Conservation (phyloP, 1,140 invertebrate genomes). For the Leptopilina boulardi region DNA sequence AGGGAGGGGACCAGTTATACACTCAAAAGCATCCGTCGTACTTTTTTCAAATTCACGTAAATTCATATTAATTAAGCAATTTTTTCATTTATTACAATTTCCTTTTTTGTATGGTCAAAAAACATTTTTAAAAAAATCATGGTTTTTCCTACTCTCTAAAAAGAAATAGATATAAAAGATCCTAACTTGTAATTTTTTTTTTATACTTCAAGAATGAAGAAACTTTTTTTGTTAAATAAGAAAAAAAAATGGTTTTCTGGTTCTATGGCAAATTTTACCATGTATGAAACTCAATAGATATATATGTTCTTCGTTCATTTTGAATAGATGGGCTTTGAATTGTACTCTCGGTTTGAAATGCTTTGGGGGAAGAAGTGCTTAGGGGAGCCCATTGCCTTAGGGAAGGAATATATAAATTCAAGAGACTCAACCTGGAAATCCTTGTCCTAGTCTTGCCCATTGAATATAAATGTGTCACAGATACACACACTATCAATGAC, state of each 20-base stretch:
- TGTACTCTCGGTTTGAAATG: slow-evolving; percentile 3
- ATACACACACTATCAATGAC: not conserved
- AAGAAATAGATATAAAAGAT: too few relatives aligned
- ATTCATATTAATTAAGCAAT: too few relatives aligned
- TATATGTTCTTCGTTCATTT: not conserved
- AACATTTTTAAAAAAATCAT: too few relatives aligned
- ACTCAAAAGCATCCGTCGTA: not conserved
- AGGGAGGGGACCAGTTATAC: not conserved
- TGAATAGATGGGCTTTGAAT: slow-evolving; percentile 17
- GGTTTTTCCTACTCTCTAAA: too few relatives aligned
- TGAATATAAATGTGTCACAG: slow-evolving; percentile 3
- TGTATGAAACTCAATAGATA: not conserved
- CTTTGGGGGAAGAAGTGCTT: not conserved
- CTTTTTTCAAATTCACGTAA: too few relatives aligned
- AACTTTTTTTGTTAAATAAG: not conserved
- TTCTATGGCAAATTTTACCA: not conserved
- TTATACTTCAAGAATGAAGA: too few relatives aligned
- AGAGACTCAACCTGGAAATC: slow-evolving; percentile 13
- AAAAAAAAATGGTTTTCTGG: not conserved
- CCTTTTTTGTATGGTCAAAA: too few relatives aligned
- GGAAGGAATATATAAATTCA: slow-evolving; percentile 17
- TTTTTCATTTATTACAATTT: too few relatives aligned
- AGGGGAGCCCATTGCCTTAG: slow-evolving; percentile 15
- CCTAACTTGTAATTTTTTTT: too few relatives aligned
- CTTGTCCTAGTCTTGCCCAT: slow-evolving; percentile 12